Conservation (phyloP, 1,140 invertebrate genomes). For the Steinernema khuongi region DNA sequence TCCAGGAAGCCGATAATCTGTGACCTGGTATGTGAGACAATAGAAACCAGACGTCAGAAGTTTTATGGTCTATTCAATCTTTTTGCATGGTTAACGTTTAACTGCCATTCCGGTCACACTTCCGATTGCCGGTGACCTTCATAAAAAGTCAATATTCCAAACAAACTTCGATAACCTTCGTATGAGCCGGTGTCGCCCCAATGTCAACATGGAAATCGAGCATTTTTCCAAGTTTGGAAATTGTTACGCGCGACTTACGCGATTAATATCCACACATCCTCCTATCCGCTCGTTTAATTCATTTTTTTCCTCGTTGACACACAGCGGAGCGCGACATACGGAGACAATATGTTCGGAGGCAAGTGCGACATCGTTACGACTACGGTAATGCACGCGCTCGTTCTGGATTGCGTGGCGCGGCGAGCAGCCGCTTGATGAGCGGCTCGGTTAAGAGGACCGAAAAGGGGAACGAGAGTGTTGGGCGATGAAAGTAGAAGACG, state of each 20-base stretch:
- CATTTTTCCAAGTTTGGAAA: background rate
- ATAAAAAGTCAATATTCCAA: background rate
- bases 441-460: background rate
- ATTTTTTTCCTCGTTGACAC: background rate
- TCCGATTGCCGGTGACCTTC: background rate
- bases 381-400: no score
- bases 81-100: background rate
- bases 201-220: slow-evolving; percentile 4
- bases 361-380: no score
- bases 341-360: no score
- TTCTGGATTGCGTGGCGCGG: background rate
- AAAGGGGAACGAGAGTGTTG: background rate
- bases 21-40: no score
- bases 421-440: background rate
- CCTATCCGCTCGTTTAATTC: slow-evolving; percentile 10
- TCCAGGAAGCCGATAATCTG: no score
- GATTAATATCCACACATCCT: slow-evolving; percentile 7
- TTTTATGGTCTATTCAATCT: background rate
- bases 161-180: slow-evolving; percentile 1
- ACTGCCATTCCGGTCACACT: background rate
- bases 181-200: background rate
- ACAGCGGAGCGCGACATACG: background rate
- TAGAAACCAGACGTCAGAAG: no score
- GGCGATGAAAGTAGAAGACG: background rate
- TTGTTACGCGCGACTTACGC: background rate